These are phyloP conservation scores for Gopherus flavomarginatus DNA, from an alignment of 2,113 vertebrate species.

Conservation along the genomic window DNA sequence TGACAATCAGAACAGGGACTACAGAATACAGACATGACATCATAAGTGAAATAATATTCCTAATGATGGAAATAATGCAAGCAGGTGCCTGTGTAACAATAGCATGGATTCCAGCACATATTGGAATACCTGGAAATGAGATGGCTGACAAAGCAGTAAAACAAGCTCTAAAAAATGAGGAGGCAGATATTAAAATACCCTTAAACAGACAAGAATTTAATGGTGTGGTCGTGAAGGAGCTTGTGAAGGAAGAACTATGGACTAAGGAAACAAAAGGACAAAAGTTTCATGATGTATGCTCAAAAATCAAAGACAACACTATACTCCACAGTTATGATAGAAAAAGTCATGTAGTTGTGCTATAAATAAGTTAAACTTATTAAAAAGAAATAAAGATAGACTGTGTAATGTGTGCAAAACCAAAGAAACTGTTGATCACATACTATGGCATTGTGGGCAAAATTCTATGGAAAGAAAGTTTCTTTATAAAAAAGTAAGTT, in stretches of 20 bases:
- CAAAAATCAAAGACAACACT: neutral
- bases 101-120: neutral
- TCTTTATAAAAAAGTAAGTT: neutral
- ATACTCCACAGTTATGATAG: neutral
- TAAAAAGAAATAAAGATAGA: neutral
- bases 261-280: neutral
- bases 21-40: neutral
- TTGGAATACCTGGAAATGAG: neutral
- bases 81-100: neutral
- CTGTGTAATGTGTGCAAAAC: neutral
- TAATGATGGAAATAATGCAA: neutral
- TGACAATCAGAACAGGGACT: neutral
- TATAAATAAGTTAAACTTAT: neutral
- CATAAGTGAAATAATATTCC: neutral
- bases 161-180: neutral
- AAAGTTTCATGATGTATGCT: neutral
- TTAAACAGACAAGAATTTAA: neutral
- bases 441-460: neutral
- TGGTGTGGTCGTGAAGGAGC: neutral
- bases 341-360: neutral
- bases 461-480: neutral
- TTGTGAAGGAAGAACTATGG: neutral
- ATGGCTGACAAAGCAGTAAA: neutral
- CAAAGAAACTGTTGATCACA: neutral
- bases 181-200: neutral